These are phyloP conservation scores for Percopsis omiscomaycus DNA, from an alignment of 2,797 vertebrate species.

Conservation along the genomic window DNA sequence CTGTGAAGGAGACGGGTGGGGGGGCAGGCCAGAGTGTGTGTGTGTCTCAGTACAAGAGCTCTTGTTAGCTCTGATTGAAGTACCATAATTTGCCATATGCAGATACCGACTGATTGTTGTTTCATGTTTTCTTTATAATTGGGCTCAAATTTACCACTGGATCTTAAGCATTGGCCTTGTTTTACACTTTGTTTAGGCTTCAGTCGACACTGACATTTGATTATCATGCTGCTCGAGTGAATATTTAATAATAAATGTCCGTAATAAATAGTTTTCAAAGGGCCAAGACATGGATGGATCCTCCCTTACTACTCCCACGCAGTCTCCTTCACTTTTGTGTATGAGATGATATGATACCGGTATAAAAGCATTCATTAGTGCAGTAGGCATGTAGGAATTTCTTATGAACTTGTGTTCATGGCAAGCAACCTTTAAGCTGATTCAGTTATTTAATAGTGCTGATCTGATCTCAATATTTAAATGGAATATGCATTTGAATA, in stretches of 20 bases:
- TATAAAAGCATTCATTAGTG: not conserved
- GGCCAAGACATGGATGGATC: not conserved
- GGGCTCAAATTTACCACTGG: slow-evolving; percentile 30
- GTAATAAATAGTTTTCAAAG: not conserved
- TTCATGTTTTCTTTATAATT: slow-evolving; percentile 42
- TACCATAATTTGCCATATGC: slow-evolving; percentile 18
- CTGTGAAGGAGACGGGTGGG: slow-evolving; percentile 40
- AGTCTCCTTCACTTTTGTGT: not conserved
- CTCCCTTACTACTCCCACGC: not conserved
- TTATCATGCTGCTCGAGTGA: not conserved
- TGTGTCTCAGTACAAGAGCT: slow-evolving; percentile 24
- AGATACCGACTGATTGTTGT: slow-evolving; percentile 7
- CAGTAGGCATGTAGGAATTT: not conserved
- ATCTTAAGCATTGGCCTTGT: slow-evolving; percentile 7
- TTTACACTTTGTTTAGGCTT: slow-evolving; percentile 5
- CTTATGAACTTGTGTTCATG: slow-evolving; percentile 1
- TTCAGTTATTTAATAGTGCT: not conserved
- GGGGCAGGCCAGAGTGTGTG: not conserved
- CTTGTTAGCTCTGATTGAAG: slow-evolving; percentile 40
- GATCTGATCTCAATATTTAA: not conserved
- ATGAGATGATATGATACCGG: not conserved
- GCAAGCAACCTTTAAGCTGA: not conserved
- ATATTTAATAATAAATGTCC: not conserved
- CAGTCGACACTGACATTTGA: not conserved
- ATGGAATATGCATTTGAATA: not conserved